A percentile compares a stretch with the other conserved stretches of the same genome.
Evolutionary conservation across 2,797 vertebrate genomes (phyloP).

Genomic region (Eurystomus glaucurus): DNA sequence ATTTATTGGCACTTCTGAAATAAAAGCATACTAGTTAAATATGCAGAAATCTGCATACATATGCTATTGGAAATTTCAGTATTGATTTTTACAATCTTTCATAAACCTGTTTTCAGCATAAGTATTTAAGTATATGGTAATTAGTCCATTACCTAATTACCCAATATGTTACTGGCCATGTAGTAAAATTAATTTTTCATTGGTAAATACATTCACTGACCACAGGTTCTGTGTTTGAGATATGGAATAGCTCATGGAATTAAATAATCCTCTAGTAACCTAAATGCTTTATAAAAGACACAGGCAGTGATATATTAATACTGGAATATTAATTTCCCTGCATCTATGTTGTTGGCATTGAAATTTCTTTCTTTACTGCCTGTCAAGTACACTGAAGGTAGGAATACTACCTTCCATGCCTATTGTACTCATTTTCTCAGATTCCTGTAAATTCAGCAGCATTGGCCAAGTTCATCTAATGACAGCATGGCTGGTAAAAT

Average conservation of each 20-base stretch:
- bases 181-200: not conserved
- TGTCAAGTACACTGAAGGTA: not conserved
- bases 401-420: not conserved
- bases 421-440: not conserved
- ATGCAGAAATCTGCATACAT: not conserved
- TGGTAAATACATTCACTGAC: not conserved
- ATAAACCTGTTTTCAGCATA: not conserved
- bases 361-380: not conserved
- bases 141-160: not conserved
- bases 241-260: not conserved
- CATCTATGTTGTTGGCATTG: not conserved
- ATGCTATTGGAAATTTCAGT: not conserved
- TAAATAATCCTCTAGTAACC: not conserved
- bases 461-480: not conserved
- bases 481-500: not conserved
- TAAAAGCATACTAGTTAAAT: not conserved
- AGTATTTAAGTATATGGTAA: not conserved
- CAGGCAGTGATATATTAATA: not conserved
- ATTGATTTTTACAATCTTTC: not conserved
- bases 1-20: constrained; percentile 32
- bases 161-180: not conserved
- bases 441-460: not conserved
- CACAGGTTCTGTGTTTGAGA: not conserved
- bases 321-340: not conserved
- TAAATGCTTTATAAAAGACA: not conserved